Percentiles rank a stretch among this genome's conserved stretches.
Conservation (phyloP, 2,888 invertebrate species). For the Melieria picta region DNA sequence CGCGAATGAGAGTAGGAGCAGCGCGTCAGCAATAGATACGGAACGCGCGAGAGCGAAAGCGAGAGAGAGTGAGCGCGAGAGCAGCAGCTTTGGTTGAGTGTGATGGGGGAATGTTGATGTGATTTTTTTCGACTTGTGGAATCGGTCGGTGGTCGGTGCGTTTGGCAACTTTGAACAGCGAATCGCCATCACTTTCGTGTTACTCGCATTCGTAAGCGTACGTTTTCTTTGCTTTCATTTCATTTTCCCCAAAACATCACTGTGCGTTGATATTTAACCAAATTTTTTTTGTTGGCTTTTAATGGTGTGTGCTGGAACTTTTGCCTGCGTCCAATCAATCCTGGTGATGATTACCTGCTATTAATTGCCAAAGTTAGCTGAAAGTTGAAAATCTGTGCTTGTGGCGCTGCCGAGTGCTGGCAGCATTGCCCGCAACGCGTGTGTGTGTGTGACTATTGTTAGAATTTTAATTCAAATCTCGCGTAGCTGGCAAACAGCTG, state of each 20-base stretch:
- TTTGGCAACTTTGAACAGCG: slow-evolving; percentile 3
- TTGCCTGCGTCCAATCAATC: too few species aligned
- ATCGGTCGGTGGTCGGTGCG: slow-evolving; percentile 8
- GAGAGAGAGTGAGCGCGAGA: neutral
- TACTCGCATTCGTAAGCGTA: slow-evolving; percentile 34
- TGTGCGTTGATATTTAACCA: too few species aligned
- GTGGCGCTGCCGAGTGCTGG: too few species aligned
- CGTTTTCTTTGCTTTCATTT: slow-evolving; percentile 6
- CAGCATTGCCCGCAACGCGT: too few species aligned
- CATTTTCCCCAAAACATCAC: too few species aligned
- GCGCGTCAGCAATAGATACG: neutral
- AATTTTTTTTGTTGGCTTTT: neutral
- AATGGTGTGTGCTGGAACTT: neutral
- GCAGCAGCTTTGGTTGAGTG: neutral
- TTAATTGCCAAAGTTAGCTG: too few species aligned
- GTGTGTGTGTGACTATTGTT: too few species aligned
- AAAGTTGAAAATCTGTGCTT: too few species aligned
- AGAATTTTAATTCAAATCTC: too few species aligned
- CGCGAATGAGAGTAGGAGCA: neutral
- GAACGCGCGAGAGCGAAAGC: neutral
- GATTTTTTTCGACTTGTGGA: slow-evolving; percentile 22
- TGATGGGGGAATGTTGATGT: slow-evolving; percentile 5
- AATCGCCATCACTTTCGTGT: slow-evolving; percentile 34
- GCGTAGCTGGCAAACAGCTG: too few species aligned
- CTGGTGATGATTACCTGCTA: too few species aligned